A percentile compares a stretch with the other conserved stretches of the same genome.
phyloP scores from a whole-genome alignment of 2,888 invertebrate genomes.

The Drosophila rellima region DNA sequence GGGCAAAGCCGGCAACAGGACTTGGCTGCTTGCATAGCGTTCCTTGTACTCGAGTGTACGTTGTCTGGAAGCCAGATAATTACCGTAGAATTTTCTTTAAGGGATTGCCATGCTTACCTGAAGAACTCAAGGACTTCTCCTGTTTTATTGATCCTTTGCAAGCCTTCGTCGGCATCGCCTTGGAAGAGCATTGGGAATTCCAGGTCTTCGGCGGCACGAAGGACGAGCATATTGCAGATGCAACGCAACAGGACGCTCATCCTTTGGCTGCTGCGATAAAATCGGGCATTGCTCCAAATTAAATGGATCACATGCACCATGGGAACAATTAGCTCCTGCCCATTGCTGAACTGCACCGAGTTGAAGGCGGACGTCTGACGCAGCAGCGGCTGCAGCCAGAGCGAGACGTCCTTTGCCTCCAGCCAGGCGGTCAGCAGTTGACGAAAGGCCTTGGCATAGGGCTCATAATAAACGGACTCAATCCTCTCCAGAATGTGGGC shows the following conservation, averaged over 20 bases:
- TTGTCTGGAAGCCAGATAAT: constrained; percentile 58
- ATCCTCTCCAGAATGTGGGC: constrained; percentile 92
- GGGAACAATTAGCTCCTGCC: constrained; percentile 88
- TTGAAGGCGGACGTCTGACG: constrained; percentile 87
- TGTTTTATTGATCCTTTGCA: constrained; percentile 88
- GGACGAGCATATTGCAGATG: constrained; percentile 93
- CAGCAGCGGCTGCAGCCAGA: constrained; percentile 92
- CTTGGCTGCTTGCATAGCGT: constrained; percentile 72
- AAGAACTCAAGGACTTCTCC: constrained; percentile 87
- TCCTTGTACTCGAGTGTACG: constrained; percentile 81
- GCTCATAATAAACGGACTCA: constrained; percentile 91
- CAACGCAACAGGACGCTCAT: constrained; percentile 92
- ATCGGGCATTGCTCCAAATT: constrained; percentile 94
- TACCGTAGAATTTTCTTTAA: background rate
- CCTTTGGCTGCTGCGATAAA: constrained; percentile 89
- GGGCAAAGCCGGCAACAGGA: constrained; percentile 70
- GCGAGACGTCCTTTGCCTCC: constrained; percentile 94
- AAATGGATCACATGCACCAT: constrained; percentile 94
- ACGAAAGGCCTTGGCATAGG: constrained; percentile 92
- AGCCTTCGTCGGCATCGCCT: constrained; percentile 91
- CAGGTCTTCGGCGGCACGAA: constrained; percentile 90
- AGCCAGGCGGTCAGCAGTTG: constrained; percentile 91
- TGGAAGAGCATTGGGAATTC: constrained; percentile 94
- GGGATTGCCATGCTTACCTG: constrained; percentile 85
- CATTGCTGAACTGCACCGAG: constrained; percentile 89